Evolutionary conservation across 2,797 vertebrate species (phyloP), one percentile per base, ranked within the genome.

Genomic region (Stomatorhinus walkeri): DNA sequence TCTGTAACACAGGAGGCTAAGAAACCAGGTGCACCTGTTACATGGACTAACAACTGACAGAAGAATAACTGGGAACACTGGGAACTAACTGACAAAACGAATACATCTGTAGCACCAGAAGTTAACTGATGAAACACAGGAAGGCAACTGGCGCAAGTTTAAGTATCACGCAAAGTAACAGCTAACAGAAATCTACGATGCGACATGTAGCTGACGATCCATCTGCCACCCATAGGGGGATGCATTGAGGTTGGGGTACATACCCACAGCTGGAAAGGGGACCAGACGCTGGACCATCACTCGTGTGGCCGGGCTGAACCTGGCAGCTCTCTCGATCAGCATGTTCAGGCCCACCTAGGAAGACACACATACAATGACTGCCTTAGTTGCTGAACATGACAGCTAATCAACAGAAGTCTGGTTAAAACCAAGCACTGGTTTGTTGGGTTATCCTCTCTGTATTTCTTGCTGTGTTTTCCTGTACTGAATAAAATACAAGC

Each of bases 181-280:
- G 61, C 24, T 32, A 28, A 32, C 24, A 68, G 61, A 32, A 68
- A 68, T 24, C 61, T 68, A 12, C 3, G 3, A 12, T 14, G 24
- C 0, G 56, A 59, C 56, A 22, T 59, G n/a, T 68, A 14, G 24
- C 61, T 68, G 10, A 68, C 24, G 10, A 32, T 32, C 24, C 61
- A 5, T 68, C 9, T 32, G 61, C 3, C 61, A 32, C 43, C 43
- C 43, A 5, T 43, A 4, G 40, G 40, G 40, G 40, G 40, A 4
- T 36, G 1, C 36, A 40, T 40, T 40, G 43, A 5, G 3, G 36
- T 5, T 1, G 59, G 10, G 8, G 54, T 19, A 92, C 96, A 94
- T 93, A 99, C 98, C 98, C 64, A 98, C 97, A 48, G 97, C 97
- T 16, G 98, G 98, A 93, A 99, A 98, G 0, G 98, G 97, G 93